Conservation (phyloP, 2,113 vertebrate species). For the Dendrocopos noguchii region DNA sequence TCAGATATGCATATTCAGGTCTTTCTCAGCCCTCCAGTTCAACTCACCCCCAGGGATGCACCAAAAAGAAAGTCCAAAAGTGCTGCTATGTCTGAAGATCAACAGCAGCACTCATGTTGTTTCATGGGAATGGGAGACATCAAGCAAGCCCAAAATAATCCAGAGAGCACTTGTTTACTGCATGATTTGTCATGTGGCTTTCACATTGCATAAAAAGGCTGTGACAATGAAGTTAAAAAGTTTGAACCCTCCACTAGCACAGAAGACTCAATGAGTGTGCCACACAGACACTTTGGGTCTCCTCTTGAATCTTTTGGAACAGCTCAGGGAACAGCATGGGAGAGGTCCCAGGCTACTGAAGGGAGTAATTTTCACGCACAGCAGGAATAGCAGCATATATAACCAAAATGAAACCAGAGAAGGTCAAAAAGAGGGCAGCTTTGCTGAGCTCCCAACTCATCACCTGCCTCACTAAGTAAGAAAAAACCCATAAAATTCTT, state of each 20-base stretch:
- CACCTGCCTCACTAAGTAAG: background rate
- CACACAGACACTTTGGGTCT: background rate
- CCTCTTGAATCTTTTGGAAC: background rate
- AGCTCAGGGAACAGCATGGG: background rate
- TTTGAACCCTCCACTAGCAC: background rate
- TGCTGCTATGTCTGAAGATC: background rate
- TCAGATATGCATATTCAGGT: background rate
- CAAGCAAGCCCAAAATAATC: background rate
- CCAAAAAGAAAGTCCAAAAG: background rate
- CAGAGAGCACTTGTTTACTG: background rate
- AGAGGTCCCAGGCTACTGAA: background rate
- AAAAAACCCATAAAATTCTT: background rate
- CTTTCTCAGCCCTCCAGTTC: background rate
- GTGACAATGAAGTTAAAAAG: background rate
- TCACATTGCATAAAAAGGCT: background rate
- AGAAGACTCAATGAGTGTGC: too few species aligned
- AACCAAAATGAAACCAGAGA: background rate
- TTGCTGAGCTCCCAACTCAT: background rate
- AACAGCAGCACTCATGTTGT: background rate
- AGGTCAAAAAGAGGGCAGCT: background rate
- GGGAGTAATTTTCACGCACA: background rate
- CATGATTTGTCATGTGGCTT: background rate
- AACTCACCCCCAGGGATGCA: rapidly evolving
- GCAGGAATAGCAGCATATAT: background rate
- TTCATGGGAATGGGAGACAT: background rate